Base-by-base conservation (phyloP, 2,113 vertebrate genomes). In the Pangasianodon gigas region DNA sequence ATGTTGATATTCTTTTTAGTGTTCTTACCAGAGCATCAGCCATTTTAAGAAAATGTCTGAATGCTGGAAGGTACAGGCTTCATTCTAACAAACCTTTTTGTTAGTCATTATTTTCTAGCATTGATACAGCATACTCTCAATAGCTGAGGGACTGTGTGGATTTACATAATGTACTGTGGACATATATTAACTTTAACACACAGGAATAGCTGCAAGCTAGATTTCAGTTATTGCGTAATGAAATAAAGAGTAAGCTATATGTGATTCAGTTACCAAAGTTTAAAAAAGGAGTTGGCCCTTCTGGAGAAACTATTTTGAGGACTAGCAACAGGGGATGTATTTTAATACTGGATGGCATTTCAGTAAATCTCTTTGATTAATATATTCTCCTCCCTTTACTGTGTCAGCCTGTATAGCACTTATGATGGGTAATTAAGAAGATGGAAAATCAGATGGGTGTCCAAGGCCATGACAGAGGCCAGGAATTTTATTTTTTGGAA, bases 341-440 rank as follows among this genome's bases (percentile, higher is more conserved):
- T 88, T 88, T 91, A 92, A 92, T 92, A 86, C 85, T 83, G 79
- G 60, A 87, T 90, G 91, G 90, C 90, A 89, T 92, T 93, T 94
- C 82, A 80, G 90, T 69, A 90, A 89, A 92, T 93, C 91, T 90
- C 79, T 90, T 89, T 92, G 89, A 91, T 92, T 84, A 90, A 93
- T 93, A 90, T 91, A 87, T 92, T 91, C 89, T 85, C 87, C 88
- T 32, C 41, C 87, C 77, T 75, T 85, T 87, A 89, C 89, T 89
- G 37, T 79, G 56, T 60, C 44, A 85, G 48, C 85, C 84, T 87
- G 87, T 81, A 26, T 86, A 88, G 91, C 81, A 85, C 79, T 83
- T 90, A 88, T 46, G 81, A 37, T 58, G 86, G 51, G 62, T 88
- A 90, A 89, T 94, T 90, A 92, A 84, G 41, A n/a, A 89, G 51